phyloP scores from a whole-genome alignment of 2,797 vertebrate genomes.

The Lateolabrax maculatus region DNA sequence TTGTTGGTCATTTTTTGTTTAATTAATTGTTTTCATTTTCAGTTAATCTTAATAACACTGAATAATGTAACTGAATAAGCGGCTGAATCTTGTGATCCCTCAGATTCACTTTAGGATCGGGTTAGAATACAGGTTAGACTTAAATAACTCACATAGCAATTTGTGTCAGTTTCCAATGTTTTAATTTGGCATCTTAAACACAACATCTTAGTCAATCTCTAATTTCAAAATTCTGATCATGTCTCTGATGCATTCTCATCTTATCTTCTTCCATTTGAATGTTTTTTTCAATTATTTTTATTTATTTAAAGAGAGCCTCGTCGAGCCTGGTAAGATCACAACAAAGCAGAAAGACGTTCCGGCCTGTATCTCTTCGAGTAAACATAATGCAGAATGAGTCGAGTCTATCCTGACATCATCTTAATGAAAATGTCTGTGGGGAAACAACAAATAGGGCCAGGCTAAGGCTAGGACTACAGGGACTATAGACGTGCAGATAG shows the following conservation, averaged over 20 bases:
- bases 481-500: slow-evolving; percentile 32
- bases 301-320: slow-evolving; percentile 36
- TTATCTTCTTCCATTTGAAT: slow-evolving; percentile 26
- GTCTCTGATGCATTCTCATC: background rate
- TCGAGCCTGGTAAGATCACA: slow-evolving; percentile 16
- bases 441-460: slow-evolving; percentile 72
- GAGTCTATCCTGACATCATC: slow-evolving; percentile 82
- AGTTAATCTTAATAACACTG: too few species aligned
- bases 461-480: slow-evolving; percentile 35
- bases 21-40: too few species aligned
- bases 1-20: too few species aligned
- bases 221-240: background rate
- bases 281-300: slow-evolving; percentile 1
- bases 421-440: slow-evolving; percentile 81
- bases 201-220: background rate
- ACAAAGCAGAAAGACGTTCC: slow-evolving; percentile 31
- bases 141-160: background rate
- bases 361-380: slow-evolving; percentile 61
- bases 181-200: background rate
- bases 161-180: background rate
- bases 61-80: too few species aligned
- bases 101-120: background rate
- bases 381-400: slow-evolving; percentile 69
- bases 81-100: background rate
- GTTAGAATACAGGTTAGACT: too few species aligned